Evolutionary conservation across 1,140 invertebrate genomes (phyloP).

Genomic region (Tetramorium alpestre): DNA sequence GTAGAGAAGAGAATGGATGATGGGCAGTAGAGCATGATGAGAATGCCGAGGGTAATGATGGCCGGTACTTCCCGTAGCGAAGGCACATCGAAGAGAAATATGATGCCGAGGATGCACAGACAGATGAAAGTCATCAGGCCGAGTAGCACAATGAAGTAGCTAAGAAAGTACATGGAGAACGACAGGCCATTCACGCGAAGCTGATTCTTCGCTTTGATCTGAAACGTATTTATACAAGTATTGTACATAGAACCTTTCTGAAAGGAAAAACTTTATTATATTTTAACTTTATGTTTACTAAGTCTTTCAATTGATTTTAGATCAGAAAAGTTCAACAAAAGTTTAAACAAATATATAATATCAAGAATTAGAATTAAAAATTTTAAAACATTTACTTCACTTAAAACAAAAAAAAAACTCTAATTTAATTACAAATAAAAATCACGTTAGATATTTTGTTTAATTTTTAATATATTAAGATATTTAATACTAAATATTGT

Average conservation of each 20-base stretch:
- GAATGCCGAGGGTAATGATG: constrained; percentile 88
- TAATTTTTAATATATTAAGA: background rate
- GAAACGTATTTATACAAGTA: constrained; percentile 76
- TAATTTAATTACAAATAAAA: background rate
- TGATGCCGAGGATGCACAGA: constrained; percentile 88
- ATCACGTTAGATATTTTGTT: background rate
- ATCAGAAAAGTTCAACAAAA: background rate
- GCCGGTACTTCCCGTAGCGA: constrained; percentile 90
- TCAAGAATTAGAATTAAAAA: background rate
- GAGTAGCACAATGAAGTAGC: constrained; percentile 91
- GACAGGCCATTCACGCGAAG: constrained; percentile 93
- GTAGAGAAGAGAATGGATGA: constrained; percentile 91
- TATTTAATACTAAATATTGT: background rate
- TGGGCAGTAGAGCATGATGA: constrained; percentile 91
- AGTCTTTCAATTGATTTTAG: background rate
- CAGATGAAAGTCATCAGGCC: constrained; percentile 90
- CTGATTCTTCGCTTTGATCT: constrained; percentile 94
- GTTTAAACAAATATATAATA: background rate
- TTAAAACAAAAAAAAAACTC: background rate
- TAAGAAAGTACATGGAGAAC: constrained; percentile 92
- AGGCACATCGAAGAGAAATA: constrained; percentile 89
- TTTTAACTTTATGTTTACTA: constrained; percentile 1
- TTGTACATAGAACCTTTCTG: background rate
- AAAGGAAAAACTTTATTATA: background rate
- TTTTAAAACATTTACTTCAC: background rate